These are phyloP conservation scores for Temnopleurus reevesii DNA, from an alignment of 53 echinoderm and acorn worm species.

Conservation along the genomic window DNA sequence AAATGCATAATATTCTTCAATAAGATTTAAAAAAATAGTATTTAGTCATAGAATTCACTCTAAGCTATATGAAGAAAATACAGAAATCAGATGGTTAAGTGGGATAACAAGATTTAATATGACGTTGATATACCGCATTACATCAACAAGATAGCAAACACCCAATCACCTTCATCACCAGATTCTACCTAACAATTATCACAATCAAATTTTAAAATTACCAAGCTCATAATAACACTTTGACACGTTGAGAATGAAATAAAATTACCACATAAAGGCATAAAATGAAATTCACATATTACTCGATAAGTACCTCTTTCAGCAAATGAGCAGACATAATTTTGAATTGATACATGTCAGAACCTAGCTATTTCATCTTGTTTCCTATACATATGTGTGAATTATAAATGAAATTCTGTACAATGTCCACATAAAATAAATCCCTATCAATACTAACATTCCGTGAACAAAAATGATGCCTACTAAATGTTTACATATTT, in stretches of 20 bases:
- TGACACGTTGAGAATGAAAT: neutral
- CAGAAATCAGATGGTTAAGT: neutral
- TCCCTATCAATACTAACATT: no score
- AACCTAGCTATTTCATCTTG: neutral
- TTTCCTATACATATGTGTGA: neutral
- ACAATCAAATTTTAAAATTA: neutral
- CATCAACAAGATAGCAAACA: conserved; percentile 29
- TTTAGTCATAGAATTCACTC: no score
- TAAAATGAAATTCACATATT: neutral
- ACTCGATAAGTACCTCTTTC: neutral
- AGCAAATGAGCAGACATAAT: conserved; percentile 25
- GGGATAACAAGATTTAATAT: conserved; percentile 7
- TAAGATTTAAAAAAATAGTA: no score
- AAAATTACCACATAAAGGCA: no score
- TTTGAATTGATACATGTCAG: neutral
- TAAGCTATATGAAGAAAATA: no score
- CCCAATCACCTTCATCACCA: conserved; percentile 24
- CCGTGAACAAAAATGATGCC: neutral
- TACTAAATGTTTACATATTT: neutral
- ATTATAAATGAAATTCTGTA: conserved; percentile 29
- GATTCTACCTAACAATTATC: neutral
- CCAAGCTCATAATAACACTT: neutral
- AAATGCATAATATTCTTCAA: no score
- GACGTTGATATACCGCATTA: neutral
- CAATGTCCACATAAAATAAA: neutral